Conservation (phyloP, 2,888 invertebrate genomes). For the Eledona agricola region DNA sequence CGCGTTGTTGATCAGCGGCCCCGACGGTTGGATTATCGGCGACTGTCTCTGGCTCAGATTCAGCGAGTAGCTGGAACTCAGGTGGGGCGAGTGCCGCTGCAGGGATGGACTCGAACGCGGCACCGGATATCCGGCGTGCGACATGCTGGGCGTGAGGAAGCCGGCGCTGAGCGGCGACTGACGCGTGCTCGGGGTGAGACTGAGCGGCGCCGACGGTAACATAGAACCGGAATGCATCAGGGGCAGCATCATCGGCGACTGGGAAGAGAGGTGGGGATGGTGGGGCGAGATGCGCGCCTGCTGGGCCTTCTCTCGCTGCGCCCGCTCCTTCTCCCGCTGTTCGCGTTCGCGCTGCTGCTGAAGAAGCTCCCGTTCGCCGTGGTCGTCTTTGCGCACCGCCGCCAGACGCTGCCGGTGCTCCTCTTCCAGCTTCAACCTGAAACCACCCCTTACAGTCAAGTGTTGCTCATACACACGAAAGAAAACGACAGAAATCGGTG, state of each 20-base stretch:
- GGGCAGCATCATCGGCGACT: conserved; percentile 54
- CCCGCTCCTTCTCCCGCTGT: conserved; percentile 66
- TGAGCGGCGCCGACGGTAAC: conserved; percentile 55
- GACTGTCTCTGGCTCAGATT: conserved; percentile 57
- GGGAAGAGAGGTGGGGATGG: conserved; percentile 50
- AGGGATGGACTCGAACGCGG: conserved; percentile 66
- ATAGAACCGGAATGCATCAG: conserved; percentile 57
- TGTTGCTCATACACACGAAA: not conserved
- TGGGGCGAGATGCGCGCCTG: conserved; percentile 60
- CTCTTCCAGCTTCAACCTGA: conserved; percentile 74
- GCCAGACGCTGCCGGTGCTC: conserved; percentile 70
- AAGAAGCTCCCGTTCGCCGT: conserved; percentile 61
- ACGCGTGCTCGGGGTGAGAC: conserved; percentile 53
- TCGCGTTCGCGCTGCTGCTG: conserved; percentile 58
- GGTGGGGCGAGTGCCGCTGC: conserved; percentile 65
- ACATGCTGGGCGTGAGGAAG: conserved; percentile 53
- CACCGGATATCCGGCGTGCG: conserved; percentile 51
- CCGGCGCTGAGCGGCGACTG: conserved; percentile 56
- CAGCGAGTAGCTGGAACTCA: conserved; percentile 53
- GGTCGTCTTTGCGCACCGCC: conserved; percentile 63
- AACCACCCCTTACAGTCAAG: conserved; percentile 27
- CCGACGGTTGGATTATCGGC: conserved; percentile 61
- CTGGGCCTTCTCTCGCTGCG: conserved; percentile 62
- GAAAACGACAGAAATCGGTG: too few relatives aligned
- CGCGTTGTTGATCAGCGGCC: conserved; percentile 56